A percentile compares a stretch with the other conserved stretches of the same genome.
Conservation (phyloP, 2,113 vertebrate genomes). For the Lophotis ruficrista region DNA sequence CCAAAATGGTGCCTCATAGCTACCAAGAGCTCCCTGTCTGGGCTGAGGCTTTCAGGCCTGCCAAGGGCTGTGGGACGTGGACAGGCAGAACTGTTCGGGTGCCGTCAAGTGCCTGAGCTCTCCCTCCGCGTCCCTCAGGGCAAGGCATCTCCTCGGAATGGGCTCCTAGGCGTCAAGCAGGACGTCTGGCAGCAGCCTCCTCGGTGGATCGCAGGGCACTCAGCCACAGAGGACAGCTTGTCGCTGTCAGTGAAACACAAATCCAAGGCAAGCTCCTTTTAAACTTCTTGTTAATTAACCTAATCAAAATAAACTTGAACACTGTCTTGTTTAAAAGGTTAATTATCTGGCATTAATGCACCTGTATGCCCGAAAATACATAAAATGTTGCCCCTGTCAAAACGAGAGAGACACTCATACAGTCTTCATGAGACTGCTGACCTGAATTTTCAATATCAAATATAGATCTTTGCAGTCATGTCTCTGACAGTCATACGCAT, state of each 20-base stretch:
- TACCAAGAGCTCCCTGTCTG: background rate
- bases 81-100: background rate
- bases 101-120: background rate
- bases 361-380: background rate
- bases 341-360: background rate
- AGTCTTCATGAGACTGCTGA: background rate
- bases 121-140: background rate
- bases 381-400: background rate
- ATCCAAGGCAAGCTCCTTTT: background rate
- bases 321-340: background rate
- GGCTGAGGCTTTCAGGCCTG: background rate
- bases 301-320: background rate
- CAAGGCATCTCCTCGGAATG: background rate
- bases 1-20: background rate
- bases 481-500: background rate
- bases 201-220: fast-evolving
- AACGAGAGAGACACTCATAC: fast-evolving
- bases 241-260: background rate
- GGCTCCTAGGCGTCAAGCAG: background rate
- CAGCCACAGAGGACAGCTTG: background rate
- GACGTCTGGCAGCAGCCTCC: background rate
- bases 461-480: background rate
- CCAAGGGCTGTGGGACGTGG: fast-evolving
- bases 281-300: background rate
- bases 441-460: background rate